Percentiles rank a stretch among this genome's conserved stretches.
phyloP scores from a whole-genome alignment of 2,797 vertebrate species.

The Sebastes steindachneri region DNA sequence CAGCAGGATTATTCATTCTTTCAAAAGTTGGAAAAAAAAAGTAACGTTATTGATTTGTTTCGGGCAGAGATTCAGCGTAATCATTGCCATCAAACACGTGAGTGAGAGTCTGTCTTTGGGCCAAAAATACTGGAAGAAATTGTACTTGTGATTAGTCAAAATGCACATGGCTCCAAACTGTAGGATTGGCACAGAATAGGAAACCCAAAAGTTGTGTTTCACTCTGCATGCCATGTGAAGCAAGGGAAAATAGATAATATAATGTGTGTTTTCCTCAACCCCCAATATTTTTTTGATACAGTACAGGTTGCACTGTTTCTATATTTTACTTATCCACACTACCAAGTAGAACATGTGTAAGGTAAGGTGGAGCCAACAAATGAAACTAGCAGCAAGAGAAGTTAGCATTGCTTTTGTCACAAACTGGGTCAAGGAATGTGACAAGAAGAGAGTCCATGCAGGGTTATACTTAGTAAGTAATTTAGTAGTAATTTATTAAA shows the following conservation, averaged over 20 bases:
- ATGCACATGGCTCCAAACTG: background rate
- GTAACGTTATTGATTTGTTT: background rate
- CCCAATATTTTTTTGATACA: background rate
- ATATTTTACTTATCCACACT: background rate
- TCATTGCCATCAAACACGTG: background rate
- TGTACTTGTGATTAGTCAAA: background rate
- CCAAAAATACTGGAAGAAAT: background rate
- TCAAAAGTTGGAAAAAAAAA: no score
- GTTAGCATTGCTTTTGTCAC: background rate
- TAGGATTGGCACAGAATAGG: background rate
- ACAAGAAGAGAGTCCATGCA: background rate
- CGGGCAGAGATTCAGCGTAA: background rate
- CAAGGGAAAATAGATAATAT: background rate
- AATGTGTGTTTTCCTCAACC: background rate
- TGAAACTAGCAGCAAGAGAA: background rate
- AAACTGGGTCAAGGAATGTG: background rate
- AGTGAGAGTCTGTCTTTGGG: background rate
- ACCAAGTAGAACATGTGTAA: background rate
- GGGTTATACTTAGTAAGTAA: background rate
- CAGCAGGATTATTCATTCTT: no score
- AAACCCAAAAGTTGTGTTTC: no score
- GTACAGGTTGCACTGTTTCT: no score
- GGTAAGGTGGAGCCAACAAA: background rate
- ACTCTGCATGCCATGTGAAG: no score
- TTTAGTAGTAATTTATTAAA: no score